Evolutionary conservation across 2,797 vertebrate species (phyloP), one percentile per base, ranked within the genome.

Genomic region (Steatocranus sp.): DNA sequence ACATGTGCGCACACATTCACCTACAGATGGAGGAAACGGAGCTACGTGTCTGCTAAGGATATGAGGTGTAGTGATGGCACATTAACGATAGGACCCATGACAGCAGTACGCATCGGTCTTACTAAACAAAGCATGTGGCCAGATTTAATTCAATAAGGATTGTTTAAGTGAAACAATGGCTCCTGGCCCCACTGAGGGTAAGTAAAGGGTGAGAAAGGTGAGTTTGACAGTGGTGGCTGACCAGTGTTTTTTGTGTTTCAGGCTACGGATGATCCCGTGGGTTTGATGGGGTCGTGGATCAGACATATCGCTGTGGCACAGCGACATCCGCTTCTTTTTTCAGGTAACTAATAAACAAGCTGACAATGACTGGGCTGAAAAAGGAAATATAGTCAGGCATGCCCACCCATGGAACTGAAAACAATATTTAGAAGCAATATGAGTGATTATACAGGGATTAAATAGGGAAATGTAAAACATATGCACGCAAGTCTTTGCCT

Each of bases 61-160:
- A 94, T 96, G 94, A 95, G 93, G 87, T 91, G 87, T 86, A 84
- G 95, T 87, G 95, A 96, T 97, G 96, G 96, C 96, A 97, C 95
- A 97, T 97, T 96, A 95, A 97, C 80, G 93, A 93, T 88, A 66
- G 88, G 92, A 86, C 94, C 94, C 94, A 92, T 94, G 95, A 96
- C 92, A 95, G 92, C 95, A 90, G 87, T 91, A 93, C 78, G 83
- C 91, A 93, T 93, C 89, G 82, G 85, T 66, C 81, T 75, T 80
- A 66, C 81, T 77, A 85, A 94, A 96, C 95, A 96, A 95, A 95
- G 92, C 93, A 83, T 76, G 83, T 77, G 25, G 88, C 79, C 89
- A 86, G 79, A 88, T 88, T 92, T 89, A 92, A 95, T 95, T 96
- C 95, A 96, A 96, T 95, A 94, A 88, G 93, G 92, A 96, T 96